A percentile compares a stretch with the other conserved stretches of the same genome.
These are phyloP conservation scores for Anarrhichthys ocellatus DNA, from an alignment of 2,113 vertebrate genomes.

Conservation along the genomic window DNA sequence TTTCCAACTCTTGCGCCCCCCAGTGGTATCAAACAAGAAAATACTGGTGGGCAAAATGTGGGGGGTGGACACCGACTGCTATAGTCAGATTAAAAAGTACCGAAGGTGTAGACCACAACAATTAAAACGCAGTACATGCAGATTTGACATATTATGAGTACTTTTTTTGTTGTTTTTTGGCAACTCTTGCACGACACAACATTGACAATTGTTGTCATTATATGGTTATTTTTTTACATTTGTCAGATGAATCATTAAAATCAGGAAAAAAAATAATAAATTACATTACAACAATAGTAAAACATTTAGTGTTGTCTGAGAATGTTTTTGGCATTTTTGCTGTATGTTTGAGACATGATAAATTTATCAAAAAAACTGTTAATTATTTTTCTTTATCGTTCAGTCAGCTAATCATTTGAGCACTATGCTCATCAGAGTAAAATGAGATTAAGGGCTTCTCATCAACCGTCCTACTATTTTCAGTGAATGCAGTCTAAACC, in stretches of 20 bases:
- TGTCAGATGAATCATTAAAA: too few relatives aligned
- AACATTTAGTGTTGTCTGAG: background rate
- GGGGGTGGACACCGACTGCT: background rate
- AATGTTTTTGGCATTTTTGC: background rate
- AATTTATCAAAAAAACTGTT: background rate
- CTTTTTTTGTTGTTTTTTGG: too few relatives aligned
- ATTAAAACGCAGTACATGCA: background rate
- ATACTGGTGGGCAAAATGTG: too few relatives aligned
- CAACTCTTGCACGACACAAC: too few relatives aligned
- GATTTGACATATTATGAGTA: background rate
- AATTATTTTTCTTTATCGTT: background rate
- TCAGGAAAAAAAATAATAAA: background rate
- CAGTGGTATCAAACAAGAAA: too few relatives aligned
- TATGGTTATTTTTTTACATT: too few relatives aligned
- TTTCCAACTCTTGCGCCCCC: too few relatives aligned
- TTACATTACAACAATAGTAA: background rate
- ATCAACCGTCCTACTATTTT: background rate
- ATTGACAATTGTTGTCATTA: too few relatives aligned
- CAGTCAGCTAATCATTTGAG: background rate
- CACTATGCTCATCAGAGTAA: background rate
- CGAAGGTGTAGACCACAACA: background rate
- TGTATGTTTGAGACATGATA: background rate
- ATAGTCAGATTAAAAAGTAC: too few relatives aligned
- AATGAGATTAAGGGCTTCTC: background rate
- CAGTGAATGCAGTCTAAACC: background rate